Percentiles rank a stretch among this genome's conserved stretches.
Conservation (phyloP, 1,140 invertebrate genomes). For the Aphaenogaster rudis region DNA sequence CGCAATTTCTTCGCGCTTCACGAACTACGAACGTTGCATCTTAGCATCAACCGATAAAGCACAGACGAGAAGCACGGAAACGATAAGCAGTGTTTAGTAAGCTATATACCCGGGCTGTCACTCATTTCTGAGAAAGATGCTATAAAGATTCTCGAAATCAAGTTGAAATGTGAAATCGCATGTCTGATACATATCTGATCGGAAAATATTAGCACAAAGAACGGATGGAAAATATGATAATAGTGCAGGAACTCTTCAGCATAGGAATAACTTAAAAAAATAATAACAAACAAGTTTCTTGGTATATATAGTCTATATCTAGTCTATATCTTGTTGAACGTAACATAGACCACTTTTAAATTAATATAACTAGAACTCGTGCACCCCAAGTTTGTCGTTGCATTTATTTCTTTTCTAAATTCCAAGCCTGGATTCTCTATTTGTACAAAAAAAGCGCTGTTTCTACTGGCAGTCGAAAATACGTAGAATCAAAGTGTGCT, state of each 20-base stretch:
- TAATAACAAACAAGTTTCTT: background rate
- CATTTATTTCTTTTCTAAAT: conserved; percentile 18
- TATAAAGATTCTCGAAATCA: conserved; percentile 1
- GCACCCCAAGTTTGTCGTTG: background rate
- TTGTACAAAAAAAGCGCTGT: conserved; percentile 18
- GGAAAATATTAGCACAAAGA: background rate
- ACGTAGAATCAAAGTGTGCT: conserved; percentile 24
- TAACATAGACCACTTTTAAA: background rate
- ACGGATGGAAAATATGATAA: background rate
- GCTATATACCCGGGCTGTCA: background rate
- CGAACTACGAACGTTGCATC: background rate
- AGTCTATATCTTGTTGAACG: background rate
- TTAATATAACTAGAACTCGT: background rate
- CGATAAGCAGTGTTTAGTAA: conserved; percentile 26
- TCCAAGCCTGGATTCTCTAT: background rate
- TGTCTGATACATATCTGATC: background rate
- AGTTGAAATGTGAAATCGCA: conserved; percentile 13
- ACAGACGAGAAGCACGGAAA: background rate
- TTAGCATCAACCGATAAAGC: conserved; percentile 9
- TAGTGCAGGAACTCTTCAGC: background rate
- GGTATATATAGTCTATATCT: background rate
- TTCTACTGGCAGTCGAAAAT: conserved; percentile 9
- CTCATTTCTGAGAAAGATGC: background rate
- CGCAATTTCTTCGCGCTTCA: conserved; percentile 6
- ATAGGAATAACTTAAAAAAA: background rate